Evolutionary conservation across 2,113 vertebrate genomes (phyloP).

Genomic region (Leuciscus idus): DNA sequence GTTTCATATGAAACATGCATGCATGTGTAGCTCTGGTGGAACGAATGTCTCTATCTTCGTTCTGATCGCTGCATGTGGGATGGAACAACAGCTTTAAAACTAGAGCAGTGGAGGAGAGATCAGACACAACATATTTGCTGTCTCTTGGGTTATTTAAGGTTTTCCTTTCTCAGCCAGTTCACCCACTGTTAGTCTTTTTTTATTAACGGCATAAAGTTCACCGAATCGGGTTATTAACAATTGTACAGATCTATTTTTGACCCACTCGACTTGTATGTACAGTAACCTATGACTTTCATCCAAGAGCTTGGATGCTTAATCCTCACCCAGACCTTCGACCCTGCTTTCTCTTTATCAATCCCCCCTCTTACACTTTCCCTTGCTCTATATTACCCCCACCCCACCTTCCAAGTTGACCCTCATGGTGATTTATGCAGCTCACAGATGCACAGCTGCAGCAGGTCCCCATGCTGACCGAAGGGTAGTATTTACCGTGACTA

Average conservation of each 20-base stretch:
- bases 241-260: not conserved
- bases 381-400: slow-evolving; percentile 51
- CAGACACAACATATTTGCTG: not conserved
- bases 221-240: not conserved
- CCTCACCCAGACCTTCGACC: slow-evolving; percentile 21
- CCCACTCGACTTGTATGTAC: slow-evolving; percentile 41
- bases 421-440: slow-evolving; percentile 80
- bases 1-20: not conserved
- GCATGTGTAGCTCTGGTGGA: not conserved
- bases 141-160: not conserved
- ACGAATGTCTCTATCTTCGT: not conserved
- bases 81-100: not conserved
- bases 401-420: slow-evolving; percentile 66
- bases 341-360: slow-evolving; percentile 30
- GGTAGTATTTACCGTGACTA: slow-evolving; percentile 81
- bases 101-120: not conserved
- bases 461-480: slow-evolving; percentile 70
- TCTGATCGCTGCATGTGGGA: not conserved
- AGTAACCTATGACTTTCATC: slow-evolving; percentile 66
- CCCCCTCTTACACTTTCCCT: slow-evolving; percentile 14
- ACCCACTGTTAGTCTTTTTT: not conserved
- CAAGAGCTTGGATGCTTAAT: not conserved
- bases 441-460: slow-evolving; percentile 82
- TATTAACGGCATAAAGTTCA: not conserved
- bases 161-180: not conserved